These are phyloP conservation scores for Drosophila parvula DNA, from an alignment of 1,140 invertebrate genomes.

Conservation along the genomic window DNA sequence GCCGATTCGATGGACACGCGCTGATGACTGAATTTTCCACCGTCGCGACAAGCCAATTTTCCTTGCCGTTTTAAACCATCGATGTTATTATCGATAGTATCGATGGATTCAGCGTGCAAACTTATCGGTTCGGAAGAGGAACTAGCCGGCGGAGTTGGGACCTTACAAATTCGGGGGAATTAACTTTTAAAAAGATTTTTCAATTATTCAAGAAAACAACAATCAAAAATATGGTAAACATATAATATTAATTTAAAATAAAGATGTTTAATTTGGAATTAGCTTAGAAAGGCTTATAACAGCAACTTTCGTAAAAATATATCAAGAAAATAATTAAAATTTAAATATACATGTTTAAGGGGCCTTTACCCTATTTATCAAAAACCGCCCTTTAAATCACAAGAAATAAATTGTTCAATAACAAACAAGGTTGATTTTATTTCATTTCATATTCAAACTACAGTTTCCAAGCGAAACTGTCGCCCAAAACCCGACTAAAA, in stretches of 20 bases:
- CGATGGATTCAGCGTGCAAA: not conserved
- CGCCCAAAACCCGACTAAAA: conserved; percentile 29
- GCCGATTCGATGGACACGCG: conserved; percentile 67
- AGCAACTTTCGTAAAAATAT: too few relatives aligned
- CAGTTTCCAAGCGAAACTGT: conserved; percentile 37
- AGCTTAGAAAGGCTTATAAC: too few relatives aligned
- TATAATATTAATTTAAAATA: not conserved
- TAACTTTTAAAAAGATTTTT: not conserved
- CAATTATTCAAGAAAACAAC: not conserved
- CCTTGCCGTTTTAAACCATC: conserved; percentile 4
- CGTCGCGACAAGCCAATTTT: conserved; percentile 33
- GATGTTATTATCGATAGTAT: too few relatives aligned
- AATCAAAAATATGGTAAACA: not conserved
- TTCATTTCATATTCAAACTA: conserved; percentile 38
- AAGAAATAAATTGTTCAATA: conserved; percentile 33
- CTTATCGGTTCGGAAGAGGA: conserved; percentile 8
- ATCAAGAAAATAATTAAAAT: too few relatives aligned
- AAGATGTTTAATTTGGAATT: too few relatives aligned
- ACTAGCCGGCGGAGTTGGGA: not conserved
- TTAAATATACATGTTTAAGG: too few relatives aligned
- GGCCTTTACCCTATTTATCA: not conserved
- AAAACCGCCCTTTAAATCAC: not conserved
- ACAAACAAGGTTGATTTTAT: conserved; percentile 72
- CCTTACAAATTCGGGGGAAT: not conserved
- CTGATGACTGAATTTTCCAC: conserved; percentile 80